Base-by-base conservation (phyloP, 1,140 invertebrate species). In the Scaptomyza montana region DNA sequence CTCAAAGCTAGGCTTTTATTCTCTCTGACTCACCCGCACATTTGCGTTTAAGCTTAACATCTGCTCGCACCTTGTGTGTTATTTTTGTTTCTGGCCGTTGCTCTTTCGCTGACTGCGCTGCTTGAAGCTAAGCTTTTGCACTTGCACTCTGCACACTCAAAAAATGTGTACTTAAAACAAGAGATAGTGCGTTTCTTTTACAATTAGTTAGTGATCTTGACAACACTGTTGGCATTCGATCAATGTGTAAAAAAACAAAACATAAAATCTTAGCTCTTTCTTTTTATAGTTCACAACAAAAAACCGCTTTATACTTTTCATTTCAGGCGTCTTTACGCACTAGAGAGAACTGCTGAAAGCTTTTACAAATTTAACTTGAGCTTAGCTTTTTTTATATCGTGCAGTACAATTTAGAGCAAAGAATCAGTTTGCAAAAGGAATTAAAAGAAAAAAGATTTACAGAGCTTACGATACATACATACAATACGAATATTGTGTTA, bases 331-430 rank as follows among this genome's bases (percentile, higher is more conserved):
- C 13, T 12, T 39, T 12, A 55, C 45, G 33, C 10, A n/a, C 33
- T 8, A 57, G 36, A 33, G 43, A 13, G 21, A 50, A 45, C 46
- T 53, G 10, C 30, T 13, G 5, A 45, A 56, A 67, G 41, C 13
- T 55, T 55, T 55, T 72, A 41, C 5, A 21, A 59, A 46, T 36
- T 66, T 54, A 62, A 66, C 68, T 71, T 66, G 62, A 73, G 70
- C 70, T 67, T 67, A 73, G 70, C 55, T 67, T 70, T 16, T 16
- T 64, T 41, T 67, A 36, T 46, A 66, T 47, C 45, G 53, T 16
- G 63, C 21, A 21, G 21, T 21, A 21, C 21, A 25, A 25, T 25
- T 25, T 25, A 25, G 2, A 25, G 21, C 33, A 30, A 10, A 28
- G 13, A 50, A 66, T 41, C 16, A 49, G 53, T 49, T 65, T 49